Conservation (phyloP, 2,797 vertebrate species). For the Hozukius guyotensis region DNA sequence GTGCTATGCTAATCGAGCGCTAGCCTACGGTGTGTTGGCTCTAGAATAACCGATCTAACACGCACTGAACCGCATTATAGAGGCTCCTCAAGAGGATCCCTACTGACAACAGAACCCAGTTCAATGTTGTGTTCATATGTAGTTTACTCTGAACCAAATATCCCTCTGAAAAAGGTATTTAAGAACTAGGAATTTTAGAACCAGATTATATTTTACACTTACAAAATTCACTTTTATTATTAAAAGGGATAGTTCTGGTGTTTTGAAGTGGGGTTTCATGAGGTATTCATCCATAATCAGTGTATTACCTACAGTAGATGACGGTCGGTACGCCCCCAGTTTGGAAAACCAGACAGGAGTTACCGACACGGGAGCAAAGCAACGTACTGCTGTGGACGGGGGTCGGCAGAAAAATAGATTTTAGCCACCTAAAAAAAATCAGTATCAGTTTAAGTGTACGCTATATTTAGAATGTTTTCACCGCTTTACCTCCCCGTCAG, state of each 20-base stretch:
- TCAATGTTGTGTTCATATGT: not conserved
- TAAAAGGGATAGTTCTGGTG: not conserved
- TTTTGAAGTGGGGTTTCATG: not conserved
- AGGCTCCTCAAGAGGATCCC: conserved; percentile 1
- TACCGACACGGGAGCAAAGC: too few species aligned
- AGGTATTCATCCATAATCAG: not conserved
- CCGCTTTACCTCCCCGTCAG: too few species aligned
- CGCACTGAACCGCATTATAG: conserved; percentile 8
- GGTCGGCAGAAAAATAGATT: too few species aligned
- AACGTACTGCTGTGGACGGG: too few species aligned
- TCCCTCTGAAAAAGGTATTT: not conserved
- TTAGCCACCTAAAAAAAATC: too few species aligned
- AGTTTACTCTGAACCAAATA: not conserved
- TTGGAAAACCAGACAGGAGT: too few species aligned
- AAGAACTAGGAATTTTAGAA: not conserved
- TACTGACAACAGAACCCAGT: not conserved
- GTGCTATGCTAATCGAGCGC: conserved; percentile 30
- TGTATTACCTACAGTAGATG: too few species aligned
- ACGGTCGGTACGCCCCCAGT: accelerated
- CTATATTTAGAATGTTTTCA: too few species aligned
- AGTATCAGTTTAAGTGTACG: too few species aligned
- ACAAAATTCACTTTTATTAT: not conserved
- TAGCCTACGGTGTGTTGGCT: conserved; percentile 33
- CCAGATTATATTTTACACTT: not conserved
- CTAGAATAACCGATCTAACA: conserved; percentile 24